These are phyloP conservation scores for Grallaria varia DNA, from an alignment of 2,113 vertebrate species.

Conservation along the genomic window DNA sequence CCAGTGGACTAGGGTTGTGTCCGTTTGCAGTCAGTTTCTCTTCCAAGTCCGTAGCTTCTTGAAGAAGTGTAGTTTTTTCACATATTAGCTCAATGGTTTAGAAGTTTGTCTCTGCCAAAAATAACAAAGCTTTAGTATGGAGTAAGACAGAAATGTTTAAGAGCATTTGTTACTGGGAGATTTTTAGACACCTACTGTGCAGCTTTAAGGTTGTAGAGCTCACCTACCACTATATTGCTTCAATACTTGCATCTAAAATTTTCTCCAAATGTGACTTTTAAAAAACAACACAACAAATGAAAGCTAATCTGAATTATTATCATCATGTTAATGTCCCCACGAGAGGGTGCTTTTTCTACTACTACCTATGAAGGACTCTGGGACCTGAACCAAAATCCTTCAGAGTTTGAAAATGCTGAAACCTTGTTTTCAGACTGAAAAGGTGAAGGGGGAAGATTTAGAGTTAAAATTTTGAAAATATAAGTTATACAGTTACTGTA, in stretches of 20 bases:
- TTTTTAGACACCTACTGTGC: background rate
- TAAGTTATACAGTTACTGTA: background rate
- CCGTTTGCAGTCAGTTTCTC: background rate
- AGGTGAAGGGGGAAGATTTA: background rate
- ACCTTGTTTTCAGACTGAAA: background rate
- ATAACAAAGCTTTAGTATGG: background rate
- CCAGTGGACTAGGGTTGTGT: background rate
- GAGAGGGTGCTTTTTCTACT: background rate
- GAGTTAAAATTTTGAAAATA: background rate
- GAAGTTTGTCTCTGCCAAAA: background rate
- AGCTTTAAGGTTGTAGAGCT: background rate
- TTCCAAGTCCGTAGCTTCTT: background rate
- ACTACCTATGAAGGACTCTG: background rate
- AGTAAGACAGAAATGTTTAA: background rate
- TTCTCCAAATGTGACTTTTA: background rate
- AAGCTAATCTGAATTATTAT: background rate
- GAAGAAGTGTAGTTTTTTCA: background rate
- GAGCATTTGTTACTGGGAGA: background rate
- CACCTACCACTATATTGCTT: background rate
- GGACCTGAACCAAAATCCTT: background rate
- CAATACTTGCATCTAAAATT: background rate
- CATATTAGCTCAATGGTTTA: background rate
- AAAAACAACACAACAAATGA: background rate
- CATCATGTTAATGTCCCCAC: background rate
- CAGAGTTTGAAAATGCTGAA: background rate